Evolutionary conservation across 2,888 invertebrate species (phyloP), one percentile per base, ranked within the genome.

Genomic region (Epistrophella euchroma): DNA sequence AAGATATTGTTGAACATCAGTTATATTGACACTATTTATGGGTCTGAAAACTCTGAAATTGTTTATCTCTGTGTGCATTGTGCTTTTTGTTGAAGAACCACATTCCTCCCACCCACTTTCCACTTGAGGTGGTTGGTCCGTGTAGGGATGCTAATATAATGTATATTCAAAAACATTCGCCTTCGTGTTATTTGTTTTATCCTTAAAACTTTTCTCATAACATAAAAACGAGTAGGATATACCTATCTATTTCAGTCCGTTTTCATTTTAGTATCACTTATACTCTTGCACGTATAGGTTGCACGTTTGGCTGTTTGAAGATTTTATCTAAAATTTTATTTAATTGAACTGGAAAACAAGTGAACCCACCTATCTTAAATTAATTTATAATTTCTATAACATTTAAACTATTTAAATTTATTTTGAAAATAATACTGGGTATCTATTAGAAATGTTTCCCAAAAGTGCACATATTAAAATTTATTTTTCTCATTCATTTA

Each of bases 181-280:
- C 13, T 43, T 22, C 22, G 22, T 62, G 25, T 22, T 62, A 10
- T 58, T 37, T 37, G n/a, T 58, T 15, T 17, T 58, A 62, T 62
- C 40, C 60, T 25, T 62, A 25, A 62, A 62, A 62, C 13, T 15
- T 43, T 40, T n/a, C n/a, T 25, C 60, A 43, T 25, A 40, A 40
- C 37, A 40, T 4, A 25, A 25, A 62, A 22, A 40, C n/a, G 22
- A 22, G 37, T 22, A 25, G 22, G 40, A 40, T 22, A 58, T 37
- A 19, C 58, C 37, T 37, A 19, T 58, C 37, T 37, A 58, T 56
- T 35, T 56, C 10, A 4, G 55, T 56, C 35, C 37, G 22, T 19
- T 37, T 60, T 37, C 6, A 37, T 37, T 37, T 60, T 19, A 60
- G 37, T 60, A 22, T 60, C 19, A 60, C 22, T 60, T 60, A 7